Evolutionary conservation across 2,888 invertebrate species (phyloP), one percentile per base, ranked within the genome.

Genomic region (Thera britannica): DNA sequence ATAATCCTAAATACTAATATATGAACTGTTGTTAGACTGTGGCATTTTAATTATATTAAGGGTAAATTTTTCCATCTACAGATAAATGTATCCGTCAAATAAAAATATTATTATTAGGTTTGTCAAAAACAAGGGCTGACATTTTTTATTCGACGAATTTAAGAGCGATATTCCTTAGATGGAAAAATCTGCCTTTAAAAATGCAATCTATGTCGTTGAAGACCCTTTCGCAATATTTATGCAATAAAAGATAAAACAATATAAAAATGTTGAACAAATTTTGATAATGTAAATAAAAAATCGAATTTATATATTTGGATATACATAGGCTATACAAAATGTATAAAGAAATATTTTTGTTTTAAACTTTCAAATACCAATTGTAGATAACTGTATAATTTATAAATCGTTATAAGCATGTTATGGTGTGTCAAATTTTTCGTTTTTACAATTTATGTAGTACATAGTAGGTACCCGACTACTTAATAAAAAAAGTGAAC

Each of bases 401-500:
- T 68, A 62, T 72, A 67, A 66, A 62, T 60, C 65, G 64, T 70
- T 70, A 68, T 51, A 69, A 68, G 70, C 51, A 71, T 77, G 58
- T 76, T 76, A 48, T 57, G 56, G 63, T 54, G 88, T 88, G 86
- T 89, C 86, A 89, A 88, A 87, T 83, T 82, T 82, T 56, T 73
- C 83, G 82, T 80, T 84, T 83, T 84, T 84, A 81, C 11, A 36
- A 52, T 86, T 85, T 23, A 84, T 83, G 48, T 66, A 66, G 66
- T 63, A 58, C 44, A 7, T 44, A 46, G 44, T 44, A 46, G 44
- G 4, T 63, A 63, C 62, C 23, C 83, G 83, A 78, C 75, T 83
- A 84, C 81, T 78, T 75, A 89, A 87, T 89, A 90, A 89, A 89
- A 89, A 78, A 81, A 83, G 81, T 86, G 77, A 82, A 83, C 81